Evolutionary conservation across 1,140 invertebrate genomes (phyloP).

Genomic region (Rhyacophila brunnea): DNA sequence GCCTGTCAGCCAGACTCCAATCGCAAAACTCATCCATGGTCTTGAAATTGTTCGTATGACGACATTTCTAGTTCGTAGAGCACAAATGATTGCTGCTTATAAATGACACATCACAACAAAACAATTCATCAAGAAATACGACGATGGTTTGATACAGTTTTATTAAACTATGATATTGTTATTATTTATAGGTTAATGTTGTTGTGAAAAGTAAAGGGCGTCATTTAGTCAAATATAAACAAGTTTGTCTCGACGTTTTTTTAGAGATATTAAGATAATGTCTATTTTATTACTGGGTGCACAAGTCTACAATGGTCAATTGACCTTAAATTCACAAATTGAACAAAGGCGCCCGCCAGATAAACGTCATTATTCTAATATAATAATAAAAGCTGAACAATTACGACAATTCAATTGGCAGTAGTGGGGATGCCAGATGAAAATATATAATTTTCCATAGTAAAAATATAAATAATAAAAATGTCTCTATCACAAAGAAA

Average conservation of each 20-base stretch:
- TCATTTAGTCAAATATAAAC: too few species aligned
- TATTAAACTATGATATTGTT: too few species aligned
- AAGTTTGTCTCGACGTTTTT: too few species aligned
- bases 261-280: neutral
- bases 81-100: conserved; percentile 1
- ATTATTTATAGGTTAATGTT: too few species aligned
- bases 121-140: neutral
- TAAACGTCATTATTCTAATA: neutral
- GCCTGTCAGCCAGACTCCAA: conserved; percentile 46
- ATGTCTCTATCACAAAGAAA: too few species aligned
- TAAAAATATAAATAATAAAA: too few species aligned
- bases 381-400: too few species aligned
- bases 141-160: neutral
- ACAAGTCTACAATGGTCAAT: neutral
- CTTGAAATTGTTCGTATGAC: conserved; percentile 46
- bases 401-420: too few species aligned
- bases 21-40: conserved; percentile 49
- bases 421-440: too few species aligned
- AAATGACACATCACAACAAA: neutral
- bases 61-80: conserved; percentile 44
- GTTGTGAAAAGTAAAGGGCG: too few species aligned
- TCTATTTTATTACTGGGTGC: neutral
- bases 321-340: neutral
- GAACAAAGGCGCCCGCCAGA: neutral
- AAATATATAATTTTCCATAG: too few species aligned